Percentiles rank a stretch among this genome's conserved stretches.
phyloP scores from a whole-genome alignment of 2,888 invertebrate species.

The Dorcus parallelipipedus region DNA sequence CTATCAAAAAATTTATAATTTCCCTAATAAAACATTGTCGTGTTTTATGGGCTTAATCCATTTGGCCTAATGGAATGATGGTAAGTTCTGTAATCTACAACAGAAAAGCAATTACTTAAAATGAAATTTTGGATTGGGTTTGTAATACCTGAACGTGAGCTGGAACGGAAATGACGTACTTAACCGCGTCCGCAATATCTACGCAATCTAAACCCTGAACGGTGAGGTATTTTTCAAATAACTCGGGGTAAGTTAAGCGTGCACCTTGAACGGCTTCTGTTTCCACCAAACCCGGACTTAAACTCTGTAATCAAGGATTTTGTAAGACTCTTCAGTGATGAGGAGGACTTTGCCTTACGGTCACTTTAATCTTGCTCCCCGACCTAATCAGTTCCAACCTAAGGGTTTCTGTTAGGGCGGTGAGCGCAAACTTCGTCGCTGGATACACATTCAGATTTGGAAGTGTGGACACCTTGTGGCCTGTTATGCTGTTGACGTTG shows the following conservation, averaged over 20 bases:
- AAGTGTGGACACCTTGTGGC: conserved; percentile 29
- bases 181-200: conserved; percentile 61
- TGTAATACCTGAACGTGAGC: conserved; percentile 52
- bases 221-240: neutral
- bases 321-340: neutral
- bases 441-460: conserved; percentile 28
- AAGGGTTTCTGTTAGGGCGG: conserved; percentile 24
- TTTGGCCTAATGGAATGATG: too few species aligned
- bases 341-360: conserved; percentile 19
- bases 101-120: too few species aligned
- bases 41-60: too few species aligned
- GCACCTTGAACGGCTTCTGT: conserved; percentile 44
- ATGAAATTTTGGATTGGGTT: too few species aligned
- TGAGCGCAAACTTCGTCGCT: conserved; percentile 28
- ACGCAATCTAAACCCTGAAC: conserved; percentile 20
- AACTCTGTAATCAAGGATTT: conserved; percentile 47
- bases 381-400: conserved; percentile 18
- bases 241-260: neutral
- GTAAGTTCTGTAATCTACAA: too few species aligned
- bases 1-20: too few species aligned
- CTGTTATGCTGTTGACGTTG: conserved; percentile 28
- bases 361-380: conserved; percentile 30
- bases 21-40: too few species aligned
- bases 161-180: conserved; percentile 61
- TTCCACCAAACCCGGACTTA: conserved; percentile 61